Base-by-base conservation (phyloP, 2,797 vertebrate genomes). In the Bucorvus abyssinicus region DNA sequence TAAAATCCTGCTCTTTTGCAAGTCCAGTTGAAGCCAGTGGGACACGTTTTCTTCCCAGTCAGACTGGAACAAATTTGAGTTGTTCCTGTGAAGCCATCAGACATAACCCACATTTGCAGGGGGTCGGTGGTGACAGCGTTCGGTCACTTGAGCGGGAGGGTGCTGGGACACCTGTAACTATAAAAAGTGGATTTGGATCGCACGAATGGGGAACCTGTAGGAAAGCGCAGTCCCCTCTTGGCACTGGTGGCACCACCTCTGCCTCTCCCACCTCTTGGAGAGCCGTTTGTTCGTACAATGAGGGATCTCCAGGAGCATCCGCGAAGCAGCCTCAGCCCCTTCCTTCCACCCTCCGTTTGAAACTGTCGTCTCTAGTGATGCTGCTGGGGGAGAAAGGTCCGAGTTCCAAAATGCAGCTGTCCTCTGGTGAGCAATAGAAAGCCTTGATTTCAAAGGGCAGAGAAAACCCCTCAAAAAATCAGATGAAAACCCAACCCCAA, bases 181-280 rank as follows among this genome's bases (percentile, higher is more conserved):
- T 27, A 20, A 50, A 68, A 70, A 50, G 26, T 17, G 10, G 52
- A n/a, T 47, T 47, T 52, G 13, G 47, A 12, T 74, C 3, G 1
- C 20, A 71, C 7, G 34, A 42, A 7, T 3, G 7, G 15, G 21
- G 50, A n/a, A n/a, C 56, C 42, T 30, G 20, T 6, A 49, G 56
- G 45, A 55, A 12, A 23, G 12, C 42, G 12, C 0, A 0, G 0
- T 30, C 2, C 10, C 49, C 44, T 20, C 20, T 53, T 71, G 61
- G 61, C 27, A 24, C 7, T 19, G 56, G 1, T 77, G 83, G 53
- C 44, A 84, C 3, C 34, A 36, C 1, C 50, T 69, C 65, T 65
- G 68, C 32, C 20, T 52, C 64, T 80, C 27, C 47, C 22, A 59
- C 12, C 24, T 77, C 34, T 10, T 18, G 40, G 10, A n/a, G n/a